A percentile compares a stretch with the other conserved stretches of the same genome.
phyloP scores from a whole-genome alignment of 2,113 vertebrate species.

The Dissostichus mawsoni region DNA sequence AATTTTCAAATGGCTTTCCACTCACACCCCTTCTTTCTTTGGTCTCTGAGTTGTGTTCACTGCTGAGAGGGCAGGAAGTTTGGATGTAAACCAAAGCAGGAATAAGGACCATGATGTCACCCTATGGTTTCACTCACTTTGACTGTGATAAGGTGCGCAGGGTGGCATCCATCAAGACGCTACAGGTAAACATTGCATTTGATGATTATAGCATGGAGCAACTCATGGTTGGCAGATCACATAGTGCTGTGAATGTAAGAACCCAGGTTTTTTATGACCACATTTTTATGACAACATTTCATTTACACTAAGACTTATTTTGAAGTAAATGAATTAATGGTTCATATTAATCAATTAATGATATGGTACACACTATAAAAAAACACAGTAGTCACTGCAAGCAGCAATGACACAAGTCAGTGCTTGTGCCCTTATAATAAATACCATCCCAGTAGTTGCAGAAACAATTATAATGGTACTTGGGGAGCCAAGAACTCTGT shows the following conservation, averaged over 20 bases:
- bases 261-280: not conserved
- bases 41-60: slow-evolving; percentile 18
- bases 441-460: no score
- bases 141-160: slow-evolving; percentile 26
- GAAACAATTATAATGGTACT: no score
- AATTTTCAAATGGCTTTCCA: slow-evolving; percentile 35
- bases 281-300: not conserved
- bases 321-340: not conserved
- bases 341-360: not conserved
- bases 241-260: not conserved
- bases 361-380: not conserved
- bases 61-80: slow-evolving; percentile 48
- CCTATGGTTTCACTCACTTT: slow-evolving; percentile 27
- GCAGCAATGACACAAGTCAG: no score
- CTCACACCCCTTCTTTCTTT: not conserved
- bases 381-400: not conserved
- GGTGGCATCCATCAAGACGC: not conserved
- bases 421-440: no score
- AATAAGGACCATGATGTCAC: slow-evolving; percentile 50
- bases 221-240: not conserved
- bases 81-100: slow-evolving; percentile 57
- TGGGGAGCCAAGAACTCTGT: no score
- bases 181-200: slow-evolving; percentile 45
- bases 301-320: not conserved
- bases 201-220: slow-evolving; percentile 26